Evolutionary conservation across 2,113 vertebrate species (phyloP), one percentile per base, ranked within the genome.

Genomic region (Pycnonotus jocosus): DNA sequence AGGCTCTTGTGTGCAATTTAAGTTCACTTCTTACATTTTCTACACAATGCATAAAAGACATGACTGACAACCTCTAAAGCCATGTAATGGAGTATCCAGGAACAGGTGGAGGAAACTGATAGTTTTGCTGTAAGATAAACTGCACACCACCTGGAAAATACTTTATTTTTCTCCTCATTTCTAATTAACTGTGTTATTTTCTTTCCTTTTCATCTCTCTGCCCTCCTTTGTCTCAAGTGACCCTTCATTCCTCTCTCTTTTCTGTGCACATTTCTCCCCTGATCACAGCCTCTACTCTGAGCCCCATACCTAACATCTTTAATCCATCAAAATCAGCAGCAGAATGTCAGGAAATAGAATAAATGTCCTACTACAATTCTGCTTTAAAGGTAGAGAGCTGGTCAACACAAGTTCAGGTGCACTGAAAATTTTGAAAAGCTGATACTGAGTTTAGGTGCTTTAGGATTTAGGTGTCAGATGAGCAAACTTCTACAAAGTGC

Each of bases 41-140:
- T 87, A 64, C 11, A 58, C 24, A 76, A 42, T 5, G 9, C 54
- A 66, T 66, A 44, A 51, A 66, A 87, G n/a, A 84, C 20, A 33
- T 2, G 33, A 71, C 33, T 30, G 21, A 79, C 5, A n/a, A 62
- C 42, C n/a, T 93, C 58, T 66, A 88, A 90, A 89, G 33, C 25
- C 22, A 10, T 51, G 78, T 81, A 87, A 96, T 56, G 13, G 54
- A 95, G 78, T 12, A 82, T 68, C 71, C 57, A 89, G 0, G 5
- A 93, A 70, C 91, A 95, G 84, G 74, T 96, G 94, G 74, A 90
- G 12, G 71, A 96, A 96, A 88, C 25, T 8, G 42, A 94, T 64
- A 87, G 35, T 66, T 86, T 44, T 86, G 38, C 74, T 94, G 85
- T 81, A 96, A 97, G 68, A 90, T 40, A 81, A 96, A 79, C 71